phyloP scores from a whole-genome alignment of 1,140 invertebrate species.

The Ylistrum balloti region DNA sequence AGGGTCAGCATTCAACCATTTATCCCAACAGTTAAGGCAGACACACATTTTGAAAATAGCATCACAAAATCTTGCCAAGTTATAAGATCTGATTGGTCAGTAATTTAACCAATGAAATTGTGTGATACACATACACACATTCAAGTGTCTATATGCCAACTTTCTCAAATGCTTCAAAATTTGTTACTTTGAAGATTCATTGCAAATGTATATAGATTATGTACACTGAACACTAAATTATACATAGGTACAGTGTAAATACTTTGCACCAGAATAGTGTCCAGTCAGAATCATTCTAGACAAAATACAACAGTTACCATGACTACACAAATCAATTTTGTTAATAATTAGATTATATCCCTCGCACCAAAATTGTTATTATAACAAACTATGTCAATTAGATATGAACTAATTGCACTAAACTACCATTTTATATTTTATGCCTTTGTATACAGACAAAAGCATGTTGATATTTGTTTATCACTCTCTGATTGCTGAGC shows the following conservation, averaged over 20 bases:
- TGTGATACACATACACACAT: background rate
- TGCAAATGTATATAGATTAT: background rate
- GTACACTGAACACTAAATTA: background rate
- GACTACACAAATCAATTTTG: background rate
- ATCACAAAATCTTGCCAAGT: conserved; percentile 30
- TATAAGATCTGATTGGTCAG: conserved; percentile 14
- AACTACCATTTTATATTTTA: too few species aligned
- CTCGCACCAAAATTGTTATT: too few species aligned
- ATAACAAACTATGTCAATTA: too few species aligned
- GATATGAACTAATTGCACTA: too few species aligned
- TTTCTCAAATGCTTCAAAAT: background rate
- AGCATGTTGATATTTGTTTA: too few species aligned
- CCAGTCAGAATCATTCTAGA: background rate
- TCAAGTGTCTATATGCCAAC: background rate
- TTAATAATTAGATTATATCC: too few species aligned
- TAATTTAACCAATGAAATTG: background rate
- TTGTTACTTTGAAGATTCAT: background rate
- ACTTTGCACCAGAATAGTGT: background rate
- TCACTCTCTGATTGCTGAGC: too few species aligned
- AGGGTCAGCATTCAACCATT: conserved; percentile 10
- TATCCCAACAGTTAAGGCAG: conserved; percentile 9
- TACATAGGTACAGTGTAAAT: background rate
- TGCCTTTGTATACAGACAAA: too few species aligned
- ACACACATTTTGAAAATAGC: conserved; percentile 9
- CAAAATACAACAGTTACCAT: background rate